phyloP scores from a whole-genome alignment of 2,888 invertebrate genomes.

The Torymus auratus region DNA sequence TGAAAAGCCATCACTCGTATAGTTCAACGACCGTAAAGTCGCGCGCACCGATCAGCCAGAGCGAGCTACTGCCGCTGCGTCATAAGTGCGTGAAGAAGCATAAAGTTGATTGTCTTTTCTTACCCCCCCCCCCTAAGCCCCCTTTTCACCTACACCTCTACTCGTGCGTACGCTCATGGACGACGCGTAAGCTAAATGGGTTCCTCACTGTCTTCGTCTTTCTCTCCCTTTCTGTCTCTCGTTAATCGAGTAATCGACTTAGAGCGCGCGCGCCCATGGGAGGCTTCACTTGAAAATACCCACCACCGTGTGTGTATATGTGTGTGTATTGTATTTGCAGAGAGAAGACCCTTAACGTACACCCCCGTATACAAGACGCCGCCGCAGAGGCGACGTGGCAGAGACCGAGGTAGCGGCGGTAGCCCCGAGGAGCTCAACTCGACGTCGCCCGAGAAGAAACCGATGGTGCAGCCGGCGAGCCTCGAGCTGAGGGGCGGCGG shows the following conservation, averaged over 20 bases:
- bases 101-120: conserved; percentile 4
- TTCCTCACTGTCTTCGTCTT: no score
- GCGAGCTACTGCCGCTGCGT: neutral
- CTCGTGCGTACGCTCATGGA: no score
- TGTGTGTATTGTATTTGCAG: conserved; percentile 61
- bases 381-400: conserved; percentile 70
- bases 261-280: conserved; percentile 41
- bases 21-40: no score
- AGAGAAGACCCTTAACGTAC: conserved; percentile 74
- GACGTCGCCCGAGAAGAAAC: conserved; percentile 69
- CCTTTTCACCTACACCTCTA: no score
- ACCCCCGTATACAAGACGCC: conserved; percentile 73
- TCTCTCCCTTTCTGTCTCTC: neutral
- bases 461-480: conserved; percentile 65
- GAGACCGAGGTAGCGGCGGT: conserved; percentile 62
- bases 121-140: no score
- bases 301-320: conserved; percentile 57
- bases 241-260: conserved; percentile 66
- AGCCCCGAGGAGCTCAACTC: conserved; percentile 64
- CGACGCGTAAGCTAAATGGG: no score
- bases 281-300: conserved; percentile 42
- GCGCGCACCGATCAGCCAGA: no score
- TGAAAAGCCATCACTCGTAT: no score
- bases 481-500: conserved; percentile 63
- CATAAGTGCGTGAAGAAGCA: conserved; percentile 22